Evolutionary conservation across 2,113 vertebrate species (phyloP), one percentile per base, ranked within the genome.

Genomic region (Cephalopterus ornatus): DNA sequence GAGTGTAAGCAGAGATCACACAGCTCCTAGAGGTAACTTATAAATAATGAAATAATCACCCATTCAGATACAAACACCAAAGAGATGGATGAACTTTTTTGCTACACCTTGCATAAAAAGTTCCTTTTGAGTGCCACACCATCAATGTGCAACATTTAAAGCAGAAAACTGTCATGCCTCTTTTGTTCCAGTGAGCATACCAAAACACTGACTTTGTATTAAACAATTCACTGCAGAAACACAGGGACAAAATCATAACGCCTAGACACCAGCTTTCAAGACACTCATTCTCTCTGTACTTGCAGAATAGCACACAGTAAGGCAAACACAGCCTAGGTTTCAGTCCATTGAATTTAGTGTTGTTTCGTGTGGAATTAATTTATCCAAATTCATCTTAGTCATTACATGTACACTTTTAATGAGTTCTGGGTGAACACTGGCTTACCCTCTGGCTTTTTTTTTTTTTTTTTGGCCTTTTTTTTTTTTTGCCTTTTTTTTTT

Each of bases 11-110:
- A 93, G 71, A 94, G 59, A 93, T 96, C 76, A 78, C 85, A 88
- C 35, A 62, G 35, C 35, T 92, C 71, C 85, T 61, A 79, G 50
- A 86, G 88, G 32, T 49, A 80, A 88, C 47, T 95, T 71, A 93
- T 68, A 94, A 94, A 95, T 88, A 86, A 94, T 77, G 44, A 80
- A 97, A 95, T 71, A 71, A 74, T 70, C 59, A 87, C 37, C 70
- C 32, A 41, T 71, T 85, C 62, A 76, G 65, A 76, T n/a, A 77
- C 22, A 95, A 58, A 90, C 55, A 93, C 72, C 39, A 93, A 80
- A 79, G 74, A 77, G 24, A 88, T 16, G 5, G 68, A 95, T 80
- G 68, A 80, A 71, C 82, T 78, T 80, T 85, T 95, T 86, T 95
- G 85, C 88, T 81, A 65, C 26, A 81, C 19, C 61, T 96, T 85